Conservation (phyloP, 2,113 vertebrate species). For the Vulpes lagopus region DNA sequence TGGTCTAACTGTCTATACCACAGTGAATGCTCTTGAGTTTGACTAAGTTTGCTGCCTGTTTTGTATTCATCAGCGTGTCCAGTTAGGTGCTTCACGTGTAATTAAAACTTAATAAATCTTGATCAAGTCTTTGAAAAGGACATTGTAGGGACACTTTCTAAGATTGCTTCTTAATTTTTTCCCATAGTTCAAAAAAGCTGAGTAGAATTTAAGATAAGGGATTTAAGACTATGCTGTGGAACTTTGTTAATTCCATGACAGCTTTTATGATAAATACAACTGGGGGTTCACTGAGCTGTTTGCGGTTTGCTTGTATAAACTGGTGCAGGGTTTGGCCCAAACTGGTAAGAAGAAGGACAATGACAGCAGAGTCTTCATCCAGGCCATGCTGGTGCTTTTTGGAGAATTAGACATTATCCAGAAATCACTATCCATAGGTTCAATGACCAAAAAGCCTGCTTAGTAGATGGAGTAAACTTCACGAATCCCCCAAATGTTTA, state of each 20-base stretch:
- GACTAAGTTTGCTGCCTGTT: conserved; percentile 22
- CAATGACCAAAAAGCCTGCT: background rate
- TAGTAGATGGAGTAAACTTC: background rate
- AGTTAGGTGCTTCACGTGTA: conserved; percentile 36
- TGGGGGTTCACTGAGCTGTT: background rate
- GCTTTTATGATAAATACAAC: background rate
- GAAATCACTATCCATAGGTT: background rate
- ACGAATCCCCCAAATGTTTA: background rate
- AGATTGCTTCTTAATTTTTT: conserved; percentile 60
- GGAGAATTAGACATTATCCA: background rate
- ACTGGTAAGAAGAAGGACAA: background rate
- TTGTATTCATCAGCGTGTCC: conserved; percentile 41
- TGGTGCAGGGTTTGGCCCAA: background rate
- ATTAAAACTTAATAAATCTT: conserved; percentile 80
- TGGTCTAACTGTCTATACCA: background rate
- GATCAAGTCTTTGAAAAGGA: conserved; percentile 67
- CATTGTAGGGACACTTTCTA: conserved; percentile 55
- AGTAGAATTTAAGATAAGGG: conserved; percentile 7
- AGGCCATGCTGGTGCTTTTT: background rate
- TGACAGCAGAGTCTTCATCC: background rate
- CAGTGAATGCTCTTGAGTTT: background rate
- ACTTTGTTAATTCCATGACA: background rate
- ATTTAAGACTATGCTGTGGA: background rate
- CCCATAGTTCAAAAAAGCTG: conserved; percentile 42
- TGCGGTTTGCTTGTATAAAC: background rate